Conservation (phyloP, 2,888 invertebrate species). For the Cepaea hortensis region DNA sequence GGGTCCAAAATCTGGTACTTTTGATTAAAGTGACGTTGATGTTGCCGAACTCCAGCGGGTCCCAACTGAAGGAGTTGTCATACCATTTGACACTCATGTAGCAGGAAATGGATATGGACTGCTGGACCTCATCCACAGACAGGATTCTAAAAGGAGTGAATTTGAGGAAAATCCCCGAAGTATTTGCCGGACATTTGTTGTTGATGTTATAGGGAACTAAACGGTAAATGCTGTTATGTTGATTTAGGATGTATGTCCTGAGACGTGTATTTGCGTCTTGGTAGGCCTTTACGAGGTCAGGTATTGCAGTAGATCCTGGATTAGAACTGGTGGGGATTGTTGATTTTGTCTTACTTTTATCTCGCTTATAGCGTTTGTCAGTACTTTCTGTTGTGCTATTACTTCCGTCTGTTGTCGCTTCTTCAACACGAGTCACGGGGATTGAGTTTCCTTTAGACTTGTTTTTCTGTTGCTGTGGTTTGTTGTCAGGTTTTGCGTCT, state of each 20-base stretch:
- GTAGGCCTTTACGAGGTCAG: background rate
- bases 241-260: background rate
- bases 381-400: no score
- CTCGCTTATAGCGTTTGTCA: background rate
- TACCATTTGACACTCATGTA: constrained; percentile 24
- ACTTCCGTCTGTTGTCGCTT: no score
- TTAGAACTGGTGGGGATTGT: background rate
- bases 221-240: background rate
- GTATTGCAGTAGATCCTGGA: background rate
- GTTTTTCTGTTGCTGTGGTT: no score
- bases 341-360: no score
- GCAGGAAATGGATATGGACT: constrained; percentile 9
- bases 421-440: no score
- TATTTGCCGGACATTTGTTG: background rate
- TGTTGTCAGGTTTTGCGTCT: no score
- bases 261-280: background rate
- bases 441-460: no score
- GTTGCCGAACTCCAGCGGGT: background rate
- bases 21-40: background rate
- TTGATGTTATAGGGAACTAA: constrained; percentile 1
- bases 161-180: background rate
- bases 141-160: constrained; percentile 21
- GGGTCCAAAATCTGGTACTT: background rate
- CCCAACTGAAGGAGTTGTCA: constrained; percentile 10
- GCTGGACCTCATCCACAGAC: constrained; percentile 23